Percentiles rank a stretch among this genome's conserved stretches.
These are phyloP conservation scores for Hybognathus amarus DNA, from an alignment of 2,797 vertebrate species.

Conservation along the genomic window DNA sequence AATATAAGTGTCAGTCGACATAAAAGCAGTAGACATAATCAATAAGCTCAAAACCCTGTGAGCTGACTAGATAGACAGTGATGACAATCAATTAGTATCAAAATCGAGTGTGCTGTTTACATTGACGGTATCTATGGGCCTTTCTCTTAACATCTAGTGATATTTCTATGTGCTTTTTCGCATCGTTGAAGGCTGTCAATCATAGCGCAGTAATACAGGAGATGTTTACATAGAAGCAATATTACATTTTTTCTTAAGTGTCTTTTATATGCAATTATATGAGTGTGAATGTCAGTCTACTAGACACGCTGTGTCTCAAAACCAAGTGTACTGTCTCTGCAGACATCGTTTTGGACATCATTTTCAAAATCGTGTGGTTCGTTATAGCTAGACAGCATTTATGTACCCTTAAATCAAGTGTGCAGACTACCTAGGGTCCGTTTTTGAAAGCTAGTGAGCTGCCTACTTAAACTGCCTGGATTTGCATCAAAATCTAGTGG, in stretches of 20 bases:
- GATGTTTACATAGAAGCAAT: not conserved
- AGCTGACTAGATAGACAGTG: not conserved
- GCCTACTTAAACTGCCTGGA: not conserved
- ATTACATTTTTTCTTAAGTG: not conserved
- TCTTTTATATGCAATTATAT: not conserved
- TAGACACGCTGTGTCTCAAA: not conserved
- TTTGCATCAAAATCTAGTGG: not conserved
- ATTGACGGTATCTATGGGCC: not conserved
- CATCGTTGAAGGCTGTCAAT: not conserved
- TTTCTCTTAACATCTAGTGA: not conserved
- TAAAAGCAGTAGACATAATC: not conserved
- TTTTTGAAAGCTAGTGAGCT: too few relatives aligned
- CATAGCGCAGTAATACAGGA: not conserved
- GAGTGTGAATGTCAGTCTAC: not conserved
- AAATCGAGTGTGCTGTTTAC: not conserved
- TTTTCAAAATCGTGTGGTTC: too few relatives aligned
- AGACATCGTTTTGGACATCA: not conserved
- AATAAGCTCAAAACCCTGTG: not conserved
- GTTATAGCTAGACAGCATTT: not conserved
- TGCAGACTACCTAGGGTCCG: not conserved
- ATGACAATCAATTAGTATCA: not conserved
- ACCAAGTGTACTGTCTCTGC: not conserved
- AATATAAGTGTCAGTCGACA: not conserved
- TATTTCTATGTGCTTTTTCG: not conserved
- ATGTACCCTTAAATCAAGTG: not conserved